phyloP scores from a whole-genome alignment of 2,888 invertebrate genomes.

The Eupelmus urozonus region DNA sequence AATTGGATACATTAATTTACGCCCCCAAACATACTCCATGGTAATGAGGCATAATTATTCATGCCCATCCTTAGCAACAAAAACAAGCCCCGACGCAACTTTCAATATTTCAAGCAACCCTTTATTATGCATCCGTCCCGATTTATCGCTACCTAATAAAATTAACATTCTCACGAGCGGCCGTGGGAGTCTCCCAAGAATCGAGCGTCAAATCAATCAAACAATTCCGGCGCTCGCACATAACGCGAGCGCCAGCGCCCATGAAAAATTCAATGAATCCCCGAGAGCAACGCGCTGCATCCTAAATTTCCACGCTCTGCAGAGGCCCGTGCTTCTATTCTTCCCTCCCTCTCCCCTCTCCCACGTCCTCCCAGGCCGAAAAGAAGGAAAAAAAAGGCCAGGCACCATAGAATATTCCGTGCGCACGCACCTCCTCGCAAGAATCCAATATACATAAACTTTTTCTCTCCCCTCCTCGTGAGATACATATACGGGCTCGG shows the following conservation, averaged over 20 bases:
- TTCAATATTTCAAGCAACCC: too few relatives aligned
- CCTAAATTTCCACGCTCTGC: slow-evolving; percentile 13
- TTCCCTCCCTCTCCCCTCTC: neutral
- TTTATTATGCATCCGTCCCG: too few relatives aligned
- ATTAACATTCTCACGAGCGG: too few relatives aligned
- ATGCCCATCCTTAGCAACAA: too few relatives aligned
- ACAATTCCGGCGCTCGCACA: neutral
- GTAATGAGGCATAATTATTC: too few relatives aligned
- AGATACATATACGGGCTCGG: neutral
- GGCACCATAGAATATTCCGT: slow-evolving; percentile 6
- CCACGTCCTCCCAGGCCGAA: neutral
- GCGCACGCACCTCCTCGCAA: neutral
- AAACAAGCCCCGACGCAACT: too few relatives aligned
- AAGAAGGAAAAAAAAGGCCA: too few relatives aligned
- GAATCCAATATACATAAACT: slow-evolving; percentile 49
- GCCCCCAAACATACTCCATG: too few relatives aligned
- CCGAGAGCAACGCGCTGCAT: neutral
- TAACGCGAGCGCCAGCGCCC: neutral
- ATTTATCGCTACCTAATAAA: too few relatives aligned
- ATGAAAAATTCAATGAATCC: slow-evolving; percentile 28
- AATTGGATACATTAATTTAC: too few relatives aligned
- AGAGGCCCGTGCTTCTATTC: neutral
- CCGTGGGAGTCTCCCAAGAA: too few relatives aligned
- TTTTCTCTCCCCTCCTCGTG: slow-evolving; percentile 15
- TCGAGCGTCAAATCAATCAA: neutral